Conservation (phyloP, 2,888 invertebrate species). For the Eucera pruinosa region DNA sequence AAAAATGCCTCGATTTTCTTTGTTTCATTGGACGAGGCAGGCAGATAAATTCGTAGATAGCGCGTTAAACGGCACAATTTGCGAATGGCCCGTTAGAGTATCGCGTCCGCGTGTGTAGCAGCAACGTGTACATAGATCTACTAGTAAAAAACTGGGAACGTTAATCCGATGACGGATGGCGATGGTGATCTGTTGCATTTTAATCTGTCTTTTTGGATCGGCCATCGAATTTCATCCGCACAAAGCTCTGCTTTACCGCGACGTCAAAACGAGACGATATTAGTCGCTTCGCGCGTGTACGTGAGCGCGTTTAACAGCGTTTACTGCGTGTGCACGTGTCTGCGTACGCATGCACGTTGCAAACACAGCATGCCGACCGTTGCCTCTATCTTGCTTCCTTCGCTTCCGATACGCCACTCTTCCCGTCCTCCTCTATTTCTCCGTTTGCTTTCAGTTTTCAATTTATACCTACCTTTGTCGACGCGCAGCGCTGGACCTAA, state of each 20-base stretch:
- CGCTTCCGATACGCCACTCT: no score
- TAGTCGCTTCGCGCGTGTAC: slow-evolving; percentile 41
- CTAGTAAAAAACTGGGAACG: slow-evolving; percentile 47
- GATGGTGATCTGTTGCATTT: slow-evolving; percentile 63
- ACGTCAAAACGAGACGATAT: slow-evolving; percentile 65
- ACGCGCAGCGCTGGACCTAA: no score
- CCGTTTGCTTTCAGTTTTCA: no score
- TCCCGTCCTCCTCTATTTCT: no score
- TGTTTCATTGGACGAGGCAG: neutral
- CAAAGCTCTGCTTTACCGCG: slow-evolving; percentile 56
- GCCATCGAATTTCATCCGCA: slow-evolving; percentile 66
- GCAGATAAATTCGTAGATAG: slow-evolving; percentile 26
- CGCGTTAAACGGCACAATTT: slow-evolving; percentile 46
- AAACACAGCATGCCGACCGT: slow-evolving; percentile 16
- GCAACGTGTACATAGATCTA: slow-evolving; percentile 10
- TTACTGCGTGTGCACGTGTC: slow-evolving; percentile 17
- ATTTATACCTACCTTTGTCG: no score
- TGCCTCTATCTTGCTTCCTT: no score
- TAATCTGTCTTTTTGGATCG: slow-evolving; percentile 57
- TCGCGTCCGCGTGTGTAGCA: slow-evolving; percentile 38
- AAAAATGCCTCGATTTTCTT: neutral
- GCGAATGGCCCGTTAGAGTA: slow-evolving; percentile 55
- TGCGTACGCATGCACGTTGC: slow-evolving; percentile 29
- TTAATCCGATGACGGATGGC: slow-evolving; percentile 66
- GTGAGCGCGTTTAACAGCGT: slow-evolving; percentile 17